Conservation (phyloP, 2,888 invertebrate genomes). For the Stenotaenia linearis region DNA sequence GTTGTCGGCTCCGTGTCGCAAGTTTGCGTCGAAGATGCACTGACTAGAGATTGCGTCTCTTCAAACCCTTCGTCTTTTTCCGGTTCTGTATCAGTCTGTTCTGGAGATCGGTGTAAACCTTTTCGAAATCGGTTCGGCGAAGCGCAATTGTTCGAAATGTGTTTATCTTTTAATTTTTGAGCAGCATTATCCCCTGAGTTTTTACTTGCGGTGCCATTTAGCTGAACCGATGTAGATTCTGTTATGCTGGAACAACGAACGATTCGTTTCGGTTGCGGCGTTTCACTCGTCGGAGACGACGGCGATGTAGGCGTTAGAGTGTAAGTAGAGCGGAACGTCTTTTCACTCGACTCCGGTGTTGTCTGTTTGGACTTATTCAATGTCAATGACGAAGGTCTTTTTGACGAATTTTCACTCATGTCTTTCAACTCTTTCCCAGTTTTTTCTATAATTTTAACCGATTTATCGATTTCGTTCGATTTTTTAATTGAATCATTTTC, state of each 20-base stretch:
- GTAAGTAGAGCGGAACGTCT: conserved; percentile 34
- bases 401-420: conserved; percentile 4
- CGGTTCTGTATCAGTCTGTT: conserved; percentile 51
- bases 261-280: conserved; percentile 12
- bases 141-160: neutral
- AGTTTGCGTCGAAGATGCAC: conserved; percentile 27
- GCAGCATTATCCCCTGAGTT: conserved; percentile 5
- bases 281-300: conserved; percentile 31
- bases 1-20: neutral
- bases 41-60: conserved; percentile 76
- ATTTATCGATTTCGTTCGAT: conserved; percentile 34
- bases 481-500: neutral
- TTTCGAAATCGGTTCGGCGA: neutral
- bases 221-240: neutral
- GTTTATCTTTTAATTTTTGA: neutral
- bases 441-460: conserved; percentile 34
- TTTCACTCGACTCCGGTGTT: neutral
- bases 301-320: conserved; percentile 33
- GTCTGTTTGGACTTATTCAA: neutral
- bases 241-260: conserved; percentile 24
- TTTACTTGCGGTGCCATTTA: neutral
- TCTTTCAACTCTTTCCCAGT: conserved; percentile 34
- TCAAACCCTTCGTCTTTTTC: conserved; percentile 88
- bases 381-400: neutral
- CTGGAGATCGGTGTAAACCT: conserved; percentile 3